Evolutionary conservation across 1,140 invertebrate genomes (phyloP).

Genomic region (Nymphalis io): DNA sequence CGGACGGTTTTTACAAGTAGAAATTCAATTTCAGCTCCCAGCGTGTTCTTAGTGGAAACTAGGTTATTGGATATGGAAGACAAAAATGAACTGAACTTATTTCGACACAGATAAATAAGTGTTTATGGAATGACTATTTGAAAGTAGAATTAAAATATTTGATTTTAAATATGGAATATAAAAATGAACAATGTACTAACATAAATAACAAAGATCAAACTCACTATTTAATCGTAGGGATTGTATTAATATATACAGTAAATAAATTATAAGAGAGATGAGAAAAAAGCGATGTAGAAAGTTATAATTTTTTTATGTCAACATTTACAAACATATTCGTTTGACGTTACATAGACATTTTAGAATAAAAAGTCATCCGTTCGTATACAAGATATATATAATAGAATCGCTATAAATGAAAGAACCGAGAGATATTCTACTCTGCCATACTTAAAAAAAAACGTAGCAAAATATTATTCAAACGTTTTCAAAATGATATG

Average conservation of each 20-base stretch:
- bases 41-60: conserved; percentile 64
- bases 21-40: conserved; percentile 73
- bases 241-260: no score
- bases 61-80: conserved; percentile 63
- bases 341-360: no score
- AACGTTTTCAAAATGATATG: not conserved
- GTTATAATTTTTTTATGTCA: no score
- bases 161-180: no score
- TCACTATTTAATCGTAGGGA: no score
- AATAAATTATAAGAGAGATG: no score
- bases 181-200: no score
- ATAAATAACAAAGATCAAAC: no score
- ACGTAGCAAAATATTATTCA: not conserved
- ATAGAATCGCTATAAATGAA: not conserved
- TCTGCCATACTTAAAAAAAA: not conserved
- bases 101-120: conserved; percentile 16
- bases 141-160: no score
- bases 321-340: no score
- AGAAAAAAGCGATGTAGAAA: no score
- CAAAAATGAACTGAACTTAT: conserved; percentile 46
- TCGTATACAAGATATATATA: not conserved
- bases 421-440: not conserved
- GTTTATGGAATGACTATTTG: not conserved
- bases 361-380: no score
- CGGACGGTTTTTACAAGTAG: conserved; percentile 72